Percentiles rank a stretch among this genome's conserved stretches.
Evolutionary conservation across 2,113 vertebrate species (phyloP).

Genomic region (Apistogramma diplotaenia): DNA sequence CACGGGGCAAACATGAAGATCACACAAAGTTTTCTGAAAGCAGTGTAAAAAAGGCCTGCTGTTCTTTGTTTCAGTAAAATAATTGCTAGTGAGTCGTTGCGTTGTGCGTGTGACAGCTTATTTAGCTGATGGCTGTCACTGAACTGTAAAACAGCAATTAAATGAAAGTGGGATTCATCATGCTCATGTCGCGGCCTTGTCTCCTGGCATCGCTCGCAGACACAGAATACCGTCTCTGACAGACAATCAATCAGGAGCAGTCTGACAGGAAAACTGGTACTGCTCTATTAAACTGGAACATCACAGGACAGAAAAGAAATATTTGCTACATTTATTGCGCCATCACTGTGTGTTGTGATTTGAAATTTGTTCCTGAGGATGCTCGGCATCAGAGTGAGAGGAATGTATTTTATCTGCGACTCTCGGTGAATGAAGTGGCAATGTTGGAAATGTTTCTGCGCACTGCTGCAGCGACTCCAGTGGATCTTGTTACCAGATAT

Average conservation of each 20-base stretch:
- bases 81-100: constrained; percentile 40
- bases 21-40: background rate
- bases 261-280: constrained; percentile 14
- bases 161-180: constrained; percentile 57
- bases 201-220: constrained; percentile 49
- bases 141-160: constrained; percentile 68
- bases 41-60: background rate
- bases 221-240: constrained; percentile 43
- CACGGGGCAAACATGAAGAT: background rate
- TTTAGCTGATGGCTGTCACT: constrained; percentile 62
- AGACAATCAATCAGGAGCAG: constrained; percentile 33
- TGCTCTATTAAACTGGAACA: constrained; percentile 35
- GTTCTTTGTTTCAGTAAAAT: constrained; percentile 10
- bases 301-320: background rate
- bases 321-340: constrained; percentile 6
- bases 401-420: background rate
- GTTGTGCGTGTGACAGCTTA: constrained; percentile 54
- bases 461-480: background rate
- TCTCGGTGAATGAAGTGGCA: background rate
- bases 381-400: background rate
- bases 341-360: background rate
- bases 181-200: constrained; percentile 47
- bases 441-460: background rate
- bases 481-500: background rate
- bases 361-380: background rate